These are phyloP conservation scores for Nymphicus hollandicus DNA, from an alignment of 2,113 vertebrate genomes.

Conservation along the genomic window DNA sequence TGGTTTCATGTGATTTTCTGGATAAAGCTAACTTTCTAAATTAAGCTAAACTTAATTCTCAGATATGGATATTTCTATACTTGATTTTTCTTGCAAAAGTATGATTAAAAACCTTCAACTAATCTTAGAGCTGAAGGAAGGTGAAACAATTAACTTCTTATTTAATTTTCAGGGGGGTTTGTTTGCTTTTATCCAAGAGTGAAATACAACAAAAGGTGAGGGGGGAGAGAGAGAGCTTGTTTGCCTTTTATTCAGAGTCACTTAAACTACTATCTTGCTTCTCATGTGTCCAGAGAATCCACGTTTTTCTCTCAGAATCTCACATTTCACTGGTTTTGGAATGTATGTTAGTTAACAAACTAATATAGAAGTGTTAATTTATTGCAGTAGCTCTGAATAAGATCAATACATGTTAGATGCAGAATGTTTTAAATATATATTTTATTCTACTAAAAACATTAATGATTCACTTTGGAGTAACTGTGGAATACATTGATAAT, in stretches of 20 bases:
- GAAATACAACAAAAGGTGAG: background rate
- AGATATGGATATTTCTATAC: background rate
- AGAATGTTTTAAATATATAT: background rate
- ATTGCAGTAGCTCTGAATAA: background rate
- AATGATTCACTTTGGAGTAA: background rate
- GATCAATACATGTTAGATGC: background rate
- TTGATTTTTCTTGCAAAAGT: background rate
- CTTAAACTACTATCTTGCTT: background rate
- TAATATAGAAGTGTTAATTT: background rate
- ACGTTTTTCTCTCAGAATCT: background rate
- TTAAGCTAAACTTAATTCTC: background rate
- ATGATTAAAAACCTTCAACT: background rate
- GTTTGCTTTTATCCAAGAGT: background rate
- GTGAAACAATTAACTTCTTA: background rate
- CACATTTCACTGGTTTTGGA: background rate
- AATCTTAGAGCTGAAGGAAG: background rate
- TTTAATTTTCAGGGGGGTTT: background rate
- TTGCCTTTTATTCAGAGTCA: background rate
- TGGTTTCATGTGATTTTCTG: background rate
- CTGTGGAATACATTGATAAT: background rate
- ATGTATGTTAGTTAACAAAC: background rate
- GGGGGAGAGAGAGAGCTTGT: background rate
- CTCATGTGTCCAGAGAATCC: background rate
- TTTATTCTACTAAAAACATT: background rate
- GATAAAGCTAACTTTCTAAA: background rate